Conservation (phyloP, 2,113 vertebrate species). For the Pterocles burchelli region DNA sequence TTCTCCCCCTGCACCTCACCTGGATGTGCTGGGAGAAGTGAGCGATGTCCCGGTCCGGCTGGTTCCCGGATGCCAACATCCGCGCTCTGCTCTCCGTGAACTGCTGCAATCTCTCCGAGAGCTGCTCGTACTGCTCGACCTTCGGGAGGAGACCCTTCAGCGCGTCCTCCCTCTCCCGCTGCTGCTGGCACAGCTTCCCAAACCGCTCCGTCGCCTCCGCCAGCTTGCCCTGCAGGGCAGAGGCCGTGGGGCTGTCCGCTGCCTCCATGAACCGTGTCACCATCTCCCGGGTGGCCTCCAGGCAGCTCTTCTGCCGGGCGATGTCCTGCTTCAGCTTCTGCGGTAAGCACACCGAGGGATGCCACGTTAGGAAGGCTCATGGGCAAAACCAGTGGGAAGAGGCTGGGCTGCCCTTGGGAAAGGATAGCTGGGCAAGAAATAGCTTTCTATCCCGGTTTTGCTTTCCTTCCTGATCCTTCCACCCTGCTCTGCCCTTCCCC, state of each 20-base stretch:
- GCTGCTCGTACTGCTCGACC: slow-evolving; percentile 89
- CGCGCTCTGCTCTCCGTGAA: slow-evolving; percentile 84
- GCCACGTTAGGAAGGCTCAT: not conserved
- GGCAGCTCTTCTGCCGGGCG: slow-evolving; percentile 87
- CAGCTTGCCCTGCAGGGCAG: slow-evolving; percentile 83
- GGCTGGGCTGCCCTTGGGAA: not conserved
- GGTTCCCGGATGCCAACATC: slow-evolving; percentile 82
- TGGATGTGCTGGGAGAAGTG: slow-evolving; percentile 90
- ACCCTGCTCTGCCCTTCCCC: not conserved
- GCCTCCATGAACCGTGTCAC: slow-evolving; percentile 85
- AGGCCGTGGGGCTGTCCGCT: slow-evolving; percentile 81
- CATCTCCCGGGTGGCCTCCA: slow-evolving; percentile 90
- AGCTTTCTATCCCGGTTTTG: not conserved
- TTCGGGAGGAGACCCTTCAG: slow-evolving; percentile 86
- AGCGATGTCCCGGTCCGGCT: slow-evolving; percentile 86
- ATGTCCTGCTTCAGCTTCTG: slow-evolving; percentile 97
- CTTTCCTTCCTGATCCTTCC: not conserved
- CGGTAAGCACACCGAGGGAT: not conserved
- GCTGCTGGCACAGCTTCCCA: slow-evolving; percentile 78
- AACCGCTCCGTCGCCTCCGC: slow-evolving; percentile 79
- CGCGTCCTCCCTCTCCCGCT: slow-evolving; percentile 80
- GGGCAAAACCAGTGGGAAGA: not conserved
- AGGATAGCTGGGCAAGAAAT: not conserved
- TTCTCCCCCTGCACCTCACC: slow-evolving; percentile 68
- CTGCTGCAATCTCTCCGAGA: slow-evolving; percentile 80